A percentile compares a stretch with the other conserved stretches of the same genome.
Evolutionary conservation across 2,113 vertebrate species (phyloP).

Genomic region (Esox niger): DNA sequence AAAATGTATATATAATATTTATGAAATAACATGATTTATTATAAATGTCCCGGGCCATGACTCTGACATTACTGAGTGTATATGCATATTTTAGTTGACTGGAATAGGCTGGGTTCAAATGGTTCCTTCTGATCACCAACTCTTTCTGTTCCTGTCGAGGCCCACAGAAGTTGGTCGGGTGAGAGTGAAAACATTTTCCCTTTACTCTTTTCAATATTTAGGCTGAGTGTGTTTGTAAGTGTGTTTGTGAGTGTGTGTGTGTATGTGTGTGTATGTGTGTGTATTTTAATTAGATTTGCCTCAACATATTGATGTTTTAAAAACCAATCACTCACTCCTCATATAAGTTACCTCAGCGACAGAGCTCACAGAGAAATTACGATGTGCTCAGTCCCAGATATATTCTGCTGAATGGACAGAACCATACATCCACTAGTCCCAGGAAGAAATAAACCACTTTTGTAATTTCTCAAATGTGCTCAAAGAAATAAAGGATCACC

Average conservation of each 20-base stretch:
- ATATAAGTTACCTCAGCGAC: conserved; percentile 13
- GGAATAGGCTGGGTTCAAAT: conserved; percentile 10
- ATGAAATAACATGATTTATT: conserved; percentile 2
- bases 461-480: not conserved
- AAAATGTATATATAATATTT: too few relatives aligned
- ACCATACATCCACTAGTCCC: not conserved
- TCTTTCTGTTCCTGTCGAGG: conserved; percentile 8
- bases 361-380: not conserved
- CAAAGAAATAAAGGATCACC: not conserved
- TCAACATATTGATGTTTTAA: conserved; percentile 13
- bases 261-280: not conserved
- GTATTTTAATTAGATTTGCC: conserved; percentile 17
- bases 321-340: conserved; percentile 3
- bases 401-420: not conserved
- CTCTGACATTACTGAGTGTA: conserved; percentile 11
- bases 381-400: not conserved
- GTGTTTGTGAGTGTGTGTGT: not conserved
- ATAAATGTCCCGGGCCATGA: not conserved
- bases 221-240: not conserved
- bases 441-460: not conserved
- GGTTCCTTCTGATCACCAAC: conserved; percentile 12
- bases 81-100: conserved; percentile 29
- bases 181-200: conserved; percentile 13
- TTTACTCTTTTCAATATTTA: not conserved
- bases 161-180: conserved; percentile 14